phyloP scores from a whole-genome alignment of 2,888 invertebrate genomes.

The Hyles lineata region DNA sequence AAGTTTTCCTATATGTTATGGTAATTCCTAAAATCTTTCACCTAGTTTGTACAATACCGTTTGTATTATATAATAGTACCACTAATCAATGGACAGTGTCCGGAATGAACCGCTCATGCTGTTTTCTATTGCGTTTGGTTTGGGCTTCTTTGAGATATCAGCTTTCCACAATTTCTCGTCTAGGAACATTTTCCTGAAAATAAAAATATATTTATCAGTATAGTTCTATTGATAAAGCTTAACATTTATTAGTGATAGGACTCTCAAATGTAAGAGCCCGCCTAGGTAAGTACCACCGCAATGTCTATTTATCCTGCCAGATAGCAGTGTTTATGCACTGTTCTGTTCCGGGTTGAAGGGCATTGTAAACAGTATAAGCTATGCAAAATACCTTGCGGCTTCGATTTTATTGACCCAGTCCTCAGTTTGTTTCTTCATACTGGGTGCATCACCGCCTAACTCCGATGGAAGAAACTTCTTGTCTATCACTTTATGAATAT shows the following conservation, averaged over 20 bases:
- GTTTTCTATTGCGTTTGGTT: constrained; percentile 51
- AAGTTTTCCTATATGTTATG: no score
- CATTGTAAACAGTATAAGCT: no score
- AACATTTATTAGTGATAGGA: no score
- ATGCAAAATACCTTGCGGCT: constrained; percentile 67
- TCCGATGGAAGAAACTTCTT: constrained; percentile 87
- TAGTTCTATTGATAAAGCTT: no score
- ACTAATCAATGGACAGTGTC: constrained; percentile 82
- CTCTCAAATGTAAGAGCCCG: no score
- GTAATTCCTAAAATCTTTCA: neutral
- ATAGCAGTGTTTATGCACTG: no score
- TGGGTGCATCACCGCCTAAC: constrained; percentile 86
- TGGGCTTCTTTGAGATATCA: constrained; percentile 79
- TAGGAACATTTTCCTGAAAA: constrained; percentile 78
- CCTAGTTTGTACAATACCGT: neutral
- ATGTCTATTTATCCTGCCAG: no score
- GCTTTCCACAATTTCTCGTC: constrained; percentile 85
- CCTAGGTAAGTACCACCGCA: no score
- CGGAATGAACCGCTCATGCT: constrained; percentile 85
- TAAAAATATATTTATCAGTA: neutral
- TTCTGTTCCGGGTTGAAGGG: no score
- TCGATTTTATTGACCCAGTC: constrained; percentile 81
- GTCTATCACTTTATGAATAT: constrained; percentile 85
- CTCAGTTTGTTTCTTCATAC: constrained; percentile 80
- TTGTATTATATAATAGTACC: neutral